A percentile compares a stretch with the other conserved stretches of the same genome.
Evolutionary conservation across 2,797 vertebrate genomes (phyloP).

Genomic region (Anguilla marmorata): DNA sequence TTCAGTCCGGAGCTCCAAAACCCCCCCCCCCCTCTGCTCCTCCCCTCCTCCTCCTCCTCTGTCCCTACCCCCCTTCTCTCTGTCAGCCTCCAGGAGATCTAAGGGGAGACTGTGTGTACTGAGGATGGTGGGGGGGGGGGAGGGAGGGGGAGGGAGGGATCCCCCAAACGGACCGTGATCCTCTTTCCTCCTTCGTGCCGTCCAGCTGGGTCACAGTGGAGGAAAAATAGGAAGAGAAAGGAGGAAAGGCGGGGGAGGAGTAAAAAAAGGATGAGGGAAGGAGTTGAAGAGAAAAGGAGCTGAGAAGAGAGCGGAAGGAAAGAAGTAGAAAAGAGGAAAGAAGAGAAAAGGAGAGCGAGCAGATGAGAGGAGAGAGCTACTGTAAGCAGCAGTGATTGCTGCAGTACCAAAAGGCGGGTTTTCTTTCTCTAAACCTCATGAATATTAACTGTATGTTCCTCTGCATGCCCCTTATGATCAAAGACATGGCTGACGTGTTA

Average conservation of each 20-base stretch:
- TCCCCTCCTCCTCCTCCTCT: neutral
- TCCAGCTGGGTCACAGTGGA: neutral
- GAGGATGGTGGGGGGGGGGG: neutral
- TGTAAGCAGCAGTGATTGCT: neutral
- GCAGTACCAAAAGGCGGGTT: neutral
- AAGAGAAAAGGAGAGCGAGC: neutral
- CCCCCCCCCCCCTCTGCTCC: neutral
- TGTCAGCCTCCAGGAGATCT: neutral
- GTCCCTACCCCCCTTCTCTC: neutral
- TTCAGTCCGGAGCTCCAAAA: conserved; percentile 28
- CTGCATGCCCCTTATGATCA: neutral
- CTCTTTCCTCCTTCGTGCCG: neutral
- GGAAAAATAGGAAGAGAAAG: neutral
- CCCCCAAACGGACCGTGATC: conserved; percentile 5
- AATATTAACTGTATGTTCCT: neutral
- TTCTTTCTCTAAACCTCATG: neutral
- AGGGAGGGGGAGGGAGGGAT: neutral
- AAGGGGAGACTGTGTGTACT: conserved; percentile 15
- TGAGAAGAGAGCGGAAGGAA: neutral
- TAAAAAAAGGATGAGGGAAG: neutral
- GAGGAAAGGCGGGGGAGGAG: neutral
- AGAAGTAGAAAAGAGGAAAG: neutral
- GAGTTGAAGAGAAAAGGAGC: neutral
- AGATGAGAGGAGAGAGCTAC: neutral
- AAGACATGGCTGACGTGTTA: neutral